Evolutionary conservation across 2,888 invertebrate species (phyloP).

Genomic region (Coelopa pilipes): DNA sequence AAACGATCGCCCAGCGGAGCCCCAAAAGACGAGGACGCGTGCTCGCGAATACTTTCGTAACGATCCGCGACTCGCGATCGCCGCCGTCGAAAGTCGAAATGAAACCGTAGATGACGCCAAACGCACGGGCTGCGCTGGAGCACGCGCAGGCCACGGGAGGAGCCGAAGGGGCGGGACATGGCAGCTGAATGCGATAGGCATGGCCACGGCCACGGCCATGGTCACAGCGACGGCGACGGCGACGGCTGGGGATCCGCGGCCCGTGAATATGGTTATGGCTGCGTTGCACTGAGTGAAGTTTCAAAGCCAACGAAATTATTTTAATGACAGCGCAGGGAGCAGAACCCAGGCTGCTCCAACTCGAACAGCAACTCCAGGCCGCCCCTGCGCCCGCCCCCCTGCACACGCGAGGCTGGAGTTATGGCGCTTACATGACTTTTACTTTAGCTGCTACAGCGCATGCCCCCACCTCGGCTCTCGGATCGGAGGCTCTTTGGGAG

Average conservation of each 20-base stretch:
- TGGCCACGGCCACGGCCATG: no score
- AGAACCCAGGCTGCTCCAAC: not conserved
- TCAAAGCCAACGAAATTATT: conserved; percentile 2
- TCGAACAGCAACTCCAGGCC: no score
- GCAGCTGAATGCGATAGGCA: conserved; percentile 12
- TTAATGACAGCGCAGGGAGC: conserved; percentile 6
- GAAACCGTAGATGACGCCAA: not conserved
- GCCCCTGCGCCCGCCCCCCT: not conserved
- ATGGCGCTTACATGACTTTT: conserved; percentile 27
- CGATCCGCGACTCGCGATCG: not conserved
- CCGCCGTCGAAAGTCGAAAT: not conserved
- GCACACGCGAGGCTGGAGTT: not conserved
- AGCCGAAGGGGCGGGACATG: not conserved
- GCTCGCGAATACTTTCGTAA: conserved; percentile 8
- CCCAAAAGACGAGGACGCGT: not conserved
- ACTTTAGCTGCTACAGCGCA: conserved; percentile 17
- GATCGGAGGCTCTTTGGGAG: no score
- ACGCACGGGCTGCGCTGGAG: no score
- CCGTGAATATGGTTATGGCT: conserved; percentile 1
- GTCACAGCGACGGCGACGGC: no score
- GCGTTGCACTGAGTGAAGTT: conserved; percentile 5
- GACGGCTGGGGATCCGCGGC: not conserved
- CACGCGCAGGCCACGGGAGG: no score
- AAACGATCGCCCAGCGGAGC: not conserved
- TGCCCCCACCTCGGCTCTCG: not conserved